Evolutionary conservation across 2,888 invertebrate species (phyloP).

Genomic region (Drosophila cracens): DNA sequence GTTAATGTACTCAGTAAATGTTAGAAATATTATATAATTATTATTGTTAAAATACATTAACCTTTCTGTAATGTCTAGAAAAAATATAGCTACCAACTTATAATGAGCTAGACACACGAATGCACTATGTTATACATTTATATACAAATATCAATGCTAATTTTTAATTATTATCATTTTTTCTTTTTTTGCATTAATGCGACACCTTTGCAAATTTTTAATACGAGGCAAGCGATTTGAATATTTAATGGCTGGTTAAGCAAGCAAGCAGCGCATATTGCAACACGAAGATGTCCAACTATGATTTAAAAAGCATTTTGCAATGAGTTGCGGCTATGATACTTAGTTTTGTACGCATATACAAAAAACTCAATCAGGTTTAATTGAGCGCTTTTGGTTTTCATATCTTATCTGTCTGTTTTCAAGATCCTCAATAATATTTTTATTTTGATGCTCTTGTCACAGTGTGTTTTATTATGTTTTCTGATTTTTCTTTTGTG

Average conservation of each 20-base stretch:
- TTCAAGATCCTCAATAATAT: not conserved
- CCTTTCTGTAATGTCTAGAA: too few relatives aligned
- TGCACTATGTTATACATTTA: not conserved
- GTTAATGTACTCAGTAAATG: too few relatives aligned
- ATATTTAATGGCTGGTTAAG: slow-evolving; percentile 29
- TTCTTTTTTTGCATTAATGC: slow-evolving; percentile 15
- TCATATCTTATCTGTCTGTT: slow-evolving; percentile 1
- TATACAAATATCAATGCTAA: not conserved
- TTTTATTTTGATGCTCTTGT: slow-evolving; percentile 14
- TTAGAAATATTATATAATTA: too few relatives aligned
- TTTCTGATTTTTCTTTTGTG: slow-evolving; percentile 44
- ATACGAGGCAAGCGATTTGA: slow-evolving; percentile 32
- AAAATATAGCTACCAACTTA: not conserved
- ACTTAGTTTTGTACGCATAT: not conserved
- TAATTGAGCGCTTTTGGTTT: slow-evolving; percentile 19
- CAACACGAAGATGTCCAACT: slow-evolving; percentile 34
- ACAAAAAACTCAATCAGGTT: slow-evolving; percentile 34
- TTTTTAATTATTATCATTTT: not conserved
- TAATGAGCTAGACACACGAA: not conserved
- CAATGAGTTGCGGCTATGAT: slow-evolving; percentile 36
- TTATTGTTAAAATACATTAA: too few relatives aligned
- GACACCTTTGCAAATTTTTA: slow-evolving; percentile 9
- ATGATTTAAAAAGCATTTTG: slow-evolving; percentile 29
- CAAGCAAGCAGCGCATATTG: slow-evolving; percentile 19
- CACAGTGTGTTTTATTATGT: slow-evolving; percentile 36